Base-by-base conservation (phyloP, 2,888 invertebrate species). In the Dasypolia templi region DNA sequence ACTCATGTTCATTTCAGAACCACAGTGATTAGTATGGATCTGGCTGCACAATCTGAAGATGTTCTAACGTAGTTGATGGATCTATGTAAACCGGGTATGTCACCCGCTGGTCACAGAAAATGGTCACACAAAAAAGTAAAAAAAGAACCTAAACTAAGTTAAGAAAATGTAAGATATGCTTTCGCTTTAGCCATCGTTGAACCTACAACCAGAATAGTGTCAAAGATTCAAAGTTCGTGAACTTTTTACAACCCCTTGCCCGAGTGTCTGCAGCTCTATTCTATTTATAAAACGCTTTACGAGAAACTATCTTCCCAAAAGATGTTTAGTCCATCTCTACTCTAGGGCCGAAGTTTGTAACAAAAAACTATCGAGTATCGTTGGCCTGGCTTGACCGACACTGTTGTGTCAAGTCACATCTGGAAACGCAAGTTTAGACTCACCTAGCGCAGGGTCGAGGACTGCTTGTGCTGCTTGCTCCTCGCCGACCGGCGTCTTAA, bases 381-480 rank as follows among this genome's bases (percentile, higher is more conserved):
- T 77, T 78, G 53, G 35, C 39, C 19, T 65, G 61, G 72, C 73
- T 82, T 81, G 82, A 74, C 86, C 80, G 71, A 79, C 78, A 72
- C 53, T 77, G 56, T 51, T 64, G 61, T 59, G 58, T 69, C 58
- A 77, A 65, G 67, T 75, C 74, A 72, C 71, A 72, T 63, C 62
- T 77, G 61, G 62, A 75, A 72, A 74, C 71, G 77, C 59, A 74
- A 71, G 69, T 77, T 79, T 61, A 73, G 35, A 77, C 93, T 94
- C 93, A 97, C 97, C 97, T 96, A 97, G 96, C 94, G 97, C 96
- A 90, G 97, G 97, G 94, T 97, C 97, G 95, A 97, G 96, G 90
- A 97, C 97, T 94, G 97, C 97, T 95, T 97, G 97, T 92, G 97
- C 97, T 89, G 97, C 97, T 93, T 97, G 97, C 93, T 97, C 97